Evolutionary conservation across 2,888 invertebrate species (phyloP).

Genomic region (Melanophora roralis): DNA sequence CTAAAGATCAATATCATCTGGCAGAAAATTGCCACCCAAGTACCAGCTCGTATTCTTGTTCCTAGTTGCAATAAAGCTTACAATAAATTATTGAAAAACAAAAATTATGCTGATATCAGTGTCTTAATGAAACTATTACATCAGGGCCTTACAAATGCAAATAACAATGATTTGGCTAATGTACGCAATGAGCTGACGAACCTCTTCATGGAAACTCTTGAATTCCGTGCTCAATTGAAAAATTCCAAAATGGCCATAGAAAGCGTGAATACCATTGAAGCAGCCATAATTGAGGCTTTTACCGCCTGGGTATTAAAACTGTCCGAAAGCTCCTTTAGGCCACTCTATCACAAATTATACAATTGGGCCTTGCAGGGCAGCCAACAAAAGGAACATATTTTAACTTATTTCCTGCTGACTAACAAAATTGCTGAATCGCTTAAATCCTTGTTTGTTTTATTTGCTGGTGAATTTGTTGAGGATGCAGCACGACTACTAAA

Average conservation of each 20-base stretch:
- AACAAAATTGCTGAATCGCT: slow-evolving; percentile 87
- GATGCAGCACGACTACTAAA: slow-evolving; percentile 87
- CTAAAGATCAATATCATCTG: slow-evolving; percentile 81
- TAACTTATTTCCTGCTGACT: slow-evolving; percentile 87
- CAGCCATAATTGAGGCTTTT: slow-evolving; percentile 86
- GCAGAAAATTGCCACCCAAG: slow-evolving; percentile 82
- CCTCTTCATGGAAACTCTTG: slow-evolving; percentile 86
- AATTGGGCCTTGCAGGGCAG: slow-evolving; percentile 85
- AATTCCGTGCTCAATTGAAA: slow-evolving; percentile 81
- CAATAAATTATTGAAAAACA: slow-evolving; percentile 79
- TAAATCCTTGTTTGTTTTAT: slow-evolving; percentile 92
- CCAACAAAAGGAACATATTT: slow-evolving; percentile 76
- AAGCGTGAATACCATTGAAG: slow-evolving; percentile 82
- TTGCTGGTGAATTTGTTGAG: slow-evolving; percentile 90
- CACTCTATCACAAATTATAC: slow-evolving; percentile 90
- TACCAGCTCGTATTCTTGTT: slow-evolving; percentile 86
- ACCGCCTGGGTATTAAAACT: slow-evolving; percentile 89
- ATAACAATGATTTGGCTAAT: slow-evolving; percentile 81
- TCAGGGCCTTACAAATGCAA: slow-evolving; percentile 83
- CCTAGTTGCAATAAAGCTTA: slow-evolving; percentile 85
- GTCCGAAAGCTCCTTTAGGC: slow-evolving; percentile 92
- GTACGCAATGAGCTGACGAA: slow-evolving; percentile 83
- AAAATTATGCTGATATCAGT: slow-evolving; percentile 81
- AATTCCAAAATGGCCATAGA: slow-evolving; percentile 68
- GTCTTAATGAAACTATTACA: slow-evolving; percentile 87